Percentiles rank a stretch among this genome's conserved stretches.
Conservation (phyloP, 2,113 vertebrate species). For the Paratilapia polleni region DNA sequence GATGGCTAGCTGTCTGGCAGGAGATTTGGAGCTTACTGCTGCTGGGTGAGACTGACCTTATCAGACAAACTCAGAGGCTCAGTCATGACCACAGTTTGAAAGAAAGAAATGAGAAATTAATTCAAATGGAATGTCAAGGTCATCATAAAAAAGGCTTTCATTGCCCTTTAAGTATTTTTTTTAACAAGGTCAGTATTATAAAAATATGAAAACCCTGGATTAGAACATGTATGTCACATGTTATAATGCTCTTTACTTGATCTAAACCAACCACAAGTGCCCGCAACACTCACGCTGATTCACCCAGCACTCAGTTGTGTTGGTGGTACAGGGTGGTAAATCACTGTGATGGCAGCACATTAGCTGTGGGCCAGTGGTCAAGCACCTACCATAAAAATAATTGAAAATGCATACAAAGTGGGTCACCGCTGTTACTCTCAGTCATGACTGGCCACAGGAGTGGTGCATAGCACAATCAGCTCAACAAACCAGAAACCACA, state of each 20-base stretch:
- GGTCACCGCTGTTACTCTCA: constrained; percentile 21
- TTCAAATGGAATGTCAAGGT: neutral
- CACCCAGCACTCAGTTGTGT: constrained; percentile 6
- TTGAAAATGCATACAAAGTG: constrained; percentile 62
- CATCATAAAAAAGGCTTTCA: neutral
- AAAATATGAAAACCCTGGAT: constrained; percentile 7
- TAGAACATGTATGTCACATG: neutral
- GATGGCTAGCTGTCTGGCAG: neutral
- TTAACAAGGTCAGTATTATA: neutral
- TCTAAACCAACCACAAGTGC: constrained; percentile 1
- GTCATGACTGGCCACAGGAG: neutral
- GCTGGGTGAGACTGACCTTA: neutral
- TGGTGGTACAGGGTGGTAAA: constrained; percentile 30
- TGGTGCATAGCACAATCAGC: neutral
- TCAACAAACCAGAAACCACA: constrained; percentile 33
- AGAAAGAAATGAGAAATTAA: constrained; percentile 11
- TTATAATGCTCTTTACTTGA: constrained; percentile 18
- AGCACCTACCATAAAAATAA: constrained; percentile 64
- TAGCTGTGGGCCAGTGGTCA: constrained; percentile 59
- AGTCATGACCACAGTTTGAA: neutral
- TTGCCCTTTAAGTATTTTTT: neutral
- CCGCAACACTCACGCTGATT: neutral
- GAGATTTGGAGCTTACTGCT: constrained; percentile 20
- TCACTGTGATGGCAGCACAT: constrained; percentile 57
- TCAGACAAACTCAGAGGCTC: neutral